These are phyloP conservation scores for Oreochromis grahami DNA, from an alignment of 2,797 vertebrate species.

Conservation along the genomic window DNA sequence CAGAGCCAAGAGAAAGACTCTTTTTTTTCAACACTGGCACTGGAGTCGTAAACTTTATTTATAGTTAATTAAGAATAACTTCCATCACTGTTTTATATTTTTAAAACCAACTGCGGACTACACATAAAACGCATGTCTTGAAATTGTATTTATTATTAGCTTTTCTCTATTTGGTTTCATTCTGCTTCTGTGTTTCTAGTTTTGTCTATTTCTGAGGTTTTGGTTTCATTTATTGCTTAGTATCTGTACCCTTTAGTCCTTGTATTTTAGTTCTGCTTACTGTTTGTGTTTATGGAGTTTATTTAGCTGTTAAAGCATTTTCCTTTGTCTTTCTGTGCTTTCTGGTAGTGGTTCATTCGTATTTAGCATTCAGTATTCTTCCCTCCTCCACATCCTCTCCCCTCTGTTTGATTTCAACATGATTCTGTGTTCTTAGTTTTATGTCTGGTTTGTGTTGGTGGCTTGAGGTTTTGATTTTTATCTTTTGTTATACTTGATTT, in stretches of 20 bases:
- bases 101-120: neutral
- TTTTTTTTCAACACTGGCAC: neutral
- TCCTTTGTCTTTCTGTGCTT: neutral
- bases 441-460: neutral
- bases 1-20: neutral
- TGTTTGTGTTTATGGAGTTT: neutral
- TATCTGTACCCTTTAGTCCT: neutral
- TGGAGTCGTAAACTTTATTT: neutral
- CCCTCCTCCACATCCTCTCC: neutral
- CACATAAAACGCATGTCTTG: neutral
- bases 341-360: rapidly evolving
- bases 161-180: neutral
- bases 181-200: neutral
- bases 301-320: neutral
- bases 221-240: neutral
- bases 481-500: neutral
- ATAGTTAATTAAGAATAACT: neutral
- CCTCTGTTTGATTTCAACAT: neutral
- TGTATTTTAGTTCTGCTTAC: neutral
- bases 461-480: neutral
- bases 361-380: neutral
- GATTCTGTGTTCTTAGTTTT: neutral
- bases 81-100: neutral
- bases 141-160: neutral
- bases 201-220: neutral